A percentile compares a stretch with the other conserved stretches of the same genome.
Evolutionary conservation across 2,113 vertebrate genomes (phyloP).

Genomic region (Hemiprocne comata): DNA sequence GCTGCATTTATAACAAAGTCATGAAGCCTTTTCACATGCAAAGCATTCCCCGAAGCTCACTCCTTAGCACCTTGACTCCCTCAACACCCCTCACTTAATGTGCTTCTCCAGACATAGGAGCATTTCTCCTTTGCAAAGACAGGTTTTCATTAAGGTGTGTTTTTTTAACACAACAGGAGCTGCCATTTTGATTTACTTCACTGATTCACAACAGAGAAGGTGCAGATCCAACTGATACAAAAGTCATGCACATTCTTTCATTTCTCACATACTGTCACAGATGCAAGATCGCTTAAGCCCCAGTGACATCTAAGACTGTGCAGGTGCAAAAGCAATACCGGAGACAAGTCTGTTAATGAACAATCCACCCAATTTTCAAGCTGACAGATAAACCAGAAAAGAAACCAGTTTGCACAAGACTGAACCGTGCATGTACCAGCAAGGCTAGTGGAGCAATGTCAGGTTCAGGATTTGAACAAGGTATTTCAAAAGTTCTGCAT

Average conservation of each 20-base stretch:
- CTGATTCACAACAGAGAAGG: background rate
- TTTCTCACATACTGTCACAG: background rate
- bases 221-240: background rate
- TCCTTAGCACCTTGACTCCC: background rate
- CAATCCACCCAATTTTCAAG: background rate
- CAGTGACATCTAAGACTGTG: background rate
- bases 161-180: background rate
- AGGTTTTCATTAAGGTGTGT: background rate
- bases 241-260: background rate
- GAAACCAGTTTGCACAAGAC: background rate
- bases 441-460: background rate
- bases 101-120: background rate
- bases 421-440: background rate
- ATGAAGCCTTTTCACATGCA: background rate
- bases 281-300: background rate
- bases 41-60: background rate
- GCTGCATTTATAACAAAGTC: background rate
- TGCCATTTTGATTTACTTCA: background rate
- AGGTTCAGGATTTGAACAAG: background rate
- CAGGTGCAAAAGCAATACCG: background rate
- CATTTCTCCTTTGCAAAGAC: background rate
- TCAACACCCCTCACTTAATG: background rate
- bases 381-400: background rate
- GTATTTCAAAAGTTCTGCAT: background rate
- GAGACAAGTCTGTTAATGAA: background rate